Evolutionary conservation across 2,888 invertebrate species (phyloP), one percentile per base, ranked within the genome.

Genomic region (Patella pellucida): DNA sequence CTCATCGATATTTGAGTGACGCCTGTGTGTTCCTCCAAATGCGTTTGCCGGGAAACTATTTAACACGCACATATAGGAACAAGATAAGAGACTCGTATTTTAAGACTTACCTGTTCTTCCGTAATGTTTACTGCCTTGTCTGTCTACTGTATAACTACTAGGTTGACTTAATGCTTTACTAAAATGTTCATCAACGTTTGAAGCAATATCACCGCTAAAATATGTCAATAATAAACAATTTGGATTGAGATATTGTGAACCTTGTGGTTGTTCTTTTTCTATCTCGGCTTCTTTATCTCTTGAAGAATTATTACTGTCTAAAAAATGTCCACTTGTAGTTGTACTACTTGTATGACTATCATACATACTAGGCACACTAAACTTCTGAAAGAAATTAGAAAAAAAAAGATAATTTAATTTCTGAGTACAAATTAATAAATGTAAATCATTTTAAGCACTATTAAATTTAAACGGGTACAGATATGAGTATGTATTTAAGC

Each of bases 201-300:
- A 41, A 9, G 74, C 70, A 19, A 71, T 74, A 71, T 74, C 74
- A 51, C 74, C 74, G 14, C 51, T 56, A 67, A 74, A 74, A 62
- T 74, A 74, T 56, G 74, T 74, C 52, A 74, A 67, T 62, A 74
- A 52, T 41, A 74, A 62, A 74, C 74, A 74, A 62, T 74, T 74
- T 1, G 74, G 74, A 27, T 74, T 74, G 62, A 81, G 71, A 75
- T 81, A 81, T 50, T 82, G 77, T 4, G 77, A 77, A 16, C 75
- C 77, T 51, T 75, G 72, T 41, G 77, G 77, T 27, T 77, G 77
- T 19, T 50, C 68, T 15, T 52, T 67, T n/a, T 68, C 74, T 50
- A 62, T 71, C 14, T 52, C 69, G 19, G 9, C 52, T 52, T 77
- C 79, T 68, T 54, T 67, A 27, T 79, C 79, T 67, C 69, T 70